A percentile compares a stretch with the other conserved stretches of the same genome.
Evolutionary conservation across 2,888 invertebrate genomes (phyloP).

Genomic region (Ametastegia equiseti): DNA sequence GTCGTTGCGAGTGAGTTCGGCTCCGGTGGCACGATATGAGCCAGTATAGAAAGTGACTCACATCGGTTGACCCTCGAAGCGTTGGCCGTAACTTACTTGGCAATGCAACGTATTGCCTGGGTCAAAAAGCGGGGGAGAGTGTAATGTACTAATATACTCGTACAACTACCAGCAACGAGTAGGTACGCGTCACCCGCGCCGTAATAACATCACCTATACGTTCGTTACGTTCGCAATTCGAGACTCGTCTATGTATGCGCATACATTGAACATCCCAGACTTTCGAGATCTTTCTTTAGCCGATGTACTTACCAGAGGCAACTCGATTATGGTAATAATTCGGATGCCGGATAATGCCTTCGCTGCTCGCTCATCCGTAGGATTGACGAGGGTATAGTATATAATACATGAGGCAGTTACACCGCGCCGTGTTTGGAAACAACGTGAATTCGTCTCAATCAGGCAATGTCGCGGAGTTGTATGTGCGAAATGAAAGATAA

Average conservation of each 20-base stretch:
- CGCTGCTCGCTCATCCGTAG: neutral
- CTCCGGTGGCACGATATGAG: neutral
- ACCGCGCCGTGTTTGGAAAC: neutral
- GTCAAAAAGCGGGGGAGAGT: too few species aligned
- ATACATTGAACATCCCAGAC: neutral
- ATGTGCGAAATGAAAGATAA: too few species aligned
- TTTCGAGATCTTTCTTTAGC: neutral
- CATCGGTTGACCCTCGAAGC: conserved; percentile 18
- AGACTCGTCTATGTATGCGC: too few species aligned
- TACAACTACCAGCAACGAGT: too few species aligned
- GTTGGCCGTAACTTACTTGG: neutral
- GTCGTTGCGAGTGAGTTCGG: neutral
- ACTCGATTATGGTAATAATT: conserved; percentile 28
- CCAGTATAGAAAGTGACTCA: conserved; percentile 15
- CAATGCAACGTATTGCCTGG: too few species aligned
- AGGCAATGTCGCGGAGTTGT: too few species aligned
- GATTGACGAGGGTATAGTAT: neutral
- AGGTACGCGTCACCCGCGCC: too few species aligned
- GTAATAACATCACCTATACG: too few species aligned
- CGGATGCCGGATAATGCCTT: neutral
- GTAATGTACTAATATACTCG: neutral
- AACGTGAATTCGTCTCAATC: neutral
- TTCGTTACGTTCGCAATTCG: too few species aligned
- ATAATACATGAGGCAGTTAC: neutral
- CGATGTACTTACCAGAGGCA: neutral